Base-by-base conservation (phyloP, 2,888 invertebrate species). In the Spodoptera littoralis region DNA sequence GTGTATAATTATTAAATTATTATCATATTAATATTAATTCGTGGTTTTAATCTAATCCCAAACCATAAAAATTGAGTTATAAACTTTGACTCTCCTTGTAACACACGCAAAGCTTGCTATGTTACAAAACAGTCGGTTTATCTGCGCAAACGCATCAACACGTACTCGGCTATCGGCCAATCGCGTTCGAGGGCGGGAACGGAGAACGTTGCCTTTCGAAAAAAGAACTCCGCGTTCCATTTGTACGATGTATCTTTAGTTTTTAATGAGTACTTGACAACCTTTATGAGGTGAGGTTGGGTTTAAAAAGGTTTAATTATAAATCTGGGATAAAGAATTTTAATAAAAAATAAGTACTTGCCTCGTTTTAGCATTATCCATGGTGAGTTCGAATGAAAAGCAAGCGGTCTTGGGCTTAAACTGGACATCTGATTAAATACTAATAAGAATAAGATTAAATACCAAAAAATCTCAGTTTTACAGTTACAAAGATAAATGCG, bases 101-200 rank as follows among this genome's bases (percentile, higher is more conserved):
- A 63, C 50, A 36, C 53, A 48, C 56, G 30, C 42, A 46, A 73
- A 64, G 76, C 62, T 71, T 48, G 67, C 76, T 66, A 75, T 78
- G 79, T 80, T 83, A 80, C 75, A 77, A 77, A 82, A 82, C 77
- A 68, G 77, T 70, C 77, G 58, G 64, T 70, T 64, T 84, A 85
- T 87, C 86, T 68, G 83, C 80, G 80, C 79, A 61, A 65, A 71
- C 80, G 80, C 83, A 84, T 85, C 84, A 67, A 73, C 84, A 79
- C 81, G 84, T 81, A 83, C 81, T 60, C 65, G 46, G 78, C 80
- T 84, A 88, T 87, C 86, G 80, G 73, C 86, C 87, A 88, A 86
- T 86, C 84, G 79, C 66, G 62, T 60, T 69, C 70, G 82, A 82
- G 84, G 87, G 86, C 85, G 87, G 85, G 83, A 82, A 83, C 84